phyloP scores from a whole-genome alignment of 2,888 invertebrate species.

The Bibio marci region DNA sequence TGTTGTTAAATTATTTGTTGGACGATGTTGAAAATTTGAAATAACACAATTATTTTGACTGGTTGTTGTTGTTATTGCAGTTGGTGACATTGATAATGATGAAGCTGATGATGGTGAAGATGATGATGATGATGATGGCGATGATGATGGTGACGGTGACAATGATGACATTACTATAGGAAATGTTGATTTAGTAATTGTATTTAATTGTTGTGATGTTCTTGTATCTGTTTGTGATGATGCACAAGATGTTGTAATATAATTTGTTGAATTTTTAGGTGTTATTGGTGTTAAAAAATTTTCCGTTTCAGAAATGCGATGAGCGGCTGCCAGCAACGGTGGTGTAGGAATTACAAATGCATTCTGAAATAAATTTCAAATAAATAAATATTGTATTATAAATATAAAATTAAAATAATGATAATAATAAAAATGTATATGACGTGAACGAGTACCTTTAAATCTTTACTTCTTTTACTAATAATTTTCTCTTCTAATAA shows the following conservation, averaged over 20 bases:
- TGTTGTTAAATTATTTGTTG: slow-evolving; percentile 15
- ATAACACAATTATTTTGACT: slow-evolving; percentile 18
- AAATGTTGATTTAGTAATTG: no score
- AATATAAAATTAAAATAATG: background rate
- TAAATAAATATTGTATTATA: background rate
- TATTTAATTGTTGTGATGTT: no score
- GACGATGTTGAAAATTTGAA: slow-evolving; percentile 19
- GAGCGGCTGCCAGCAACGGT: slow-evolving; percentile 22
- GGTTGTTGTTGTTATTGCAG: slow-evolving; percentile 21
- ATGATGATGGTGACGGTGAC: background rate
- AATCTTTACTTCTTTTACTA: slow-evolving; percentile 49
- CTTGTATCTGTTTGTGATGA: background rate
- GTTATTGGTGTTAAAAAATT: slow-evolving; percentile 25
- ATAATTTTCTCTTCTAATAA: slow-evolving; percentile 88
- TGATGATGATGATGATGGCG: background rate
- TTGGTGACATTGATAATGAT: slow-evolving; percentile 26
- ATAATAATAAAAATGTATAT: background rate
- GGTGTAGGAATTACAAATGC: slow-evolving; percentile 30
- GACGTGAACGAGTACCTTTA: slow-evolving; percentile 19
- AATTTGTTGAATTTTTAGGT: slow-evolving; percentile 1
- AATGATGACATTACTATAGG: background rate
- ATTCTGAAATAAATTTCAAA: slow-evolving; percentile 20
- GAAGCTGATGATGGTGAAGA: slow-evolving; percentile 19
- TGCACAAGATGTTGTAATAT: background rate
- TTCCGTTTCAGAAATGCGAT: slow-evolving; percentile 25